A percentile compares a stretch with the other conserved stretches of the same genome.
These are phyloP conservation scores for Gerris lacustris DNA, from an alignment of 2,888 invertebrate genomes.

Conservation along the genomic window DNA sequence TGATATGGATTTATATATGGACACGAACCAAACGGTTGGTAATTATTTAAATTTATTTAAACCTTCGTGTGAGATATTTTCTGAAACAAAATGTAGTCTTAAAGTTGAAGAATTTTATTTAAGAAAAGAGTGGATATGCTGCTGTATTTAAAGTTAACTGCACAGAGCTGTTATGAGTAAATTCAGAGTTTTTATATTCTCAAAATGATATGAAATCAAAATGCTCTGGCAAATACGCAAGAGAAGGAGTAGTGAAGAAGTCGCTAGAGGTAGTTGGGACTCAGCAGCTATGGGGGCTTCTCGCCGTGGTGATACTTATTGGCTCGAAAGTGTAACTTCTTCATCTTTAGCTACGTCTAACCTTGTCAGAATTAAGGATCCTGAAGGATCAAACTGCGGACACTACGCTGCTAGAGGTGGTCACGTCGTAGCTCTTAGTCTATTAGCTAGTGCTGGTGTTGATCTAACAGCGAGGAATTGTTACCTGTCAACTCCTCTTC, in stretches of 20 bases:
- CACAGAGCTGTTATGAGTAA: too few relatives aligned
- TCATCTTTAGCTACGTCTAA: background rate
- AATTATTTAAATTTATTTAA: too few relatives aligned
- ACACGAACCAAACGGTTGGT: too few relatives aligned
- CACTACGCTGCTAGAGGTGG: slow-evolving; percentile 4
- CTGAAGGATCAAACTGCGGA: background rate
- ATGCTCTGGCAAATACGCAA: background rate
- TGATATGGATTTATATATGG: too few relatives aligned
- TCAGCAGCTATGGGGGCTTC: background rate
- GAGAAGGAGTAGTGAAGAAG: background rate
- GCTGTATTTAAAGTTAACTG: too few relatives aligned
- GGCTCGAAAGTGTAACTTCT: background rate
- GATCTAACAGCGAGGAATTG: background rate
- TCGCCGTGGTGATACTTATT: background rate
- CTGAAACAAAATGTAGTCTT: too few relatives aligned
- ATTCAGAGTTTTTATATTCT: too few relatives aligned
- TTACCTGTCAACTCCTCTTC: background rate
- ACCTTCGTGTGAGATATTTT: too few relatives aligned
- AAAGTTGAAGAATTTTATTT: too few relatives aligned
- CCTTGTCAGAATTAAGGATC: background rate
- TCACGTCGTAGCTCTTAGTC: background rate
- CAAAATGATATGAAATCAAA: too few relatives aligned
- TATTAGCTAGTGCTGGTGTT: background rate
- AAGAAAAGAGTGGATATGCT: too few relatives aligned
- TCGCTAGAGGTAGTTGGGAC: slow-evolving; percentile 1